These are phyloP conservation scores for Pseudotriccus pelzelni DNA, from an alignment of 2,797 vertebrate genomes.

Conservation along the genomic window DNA sequence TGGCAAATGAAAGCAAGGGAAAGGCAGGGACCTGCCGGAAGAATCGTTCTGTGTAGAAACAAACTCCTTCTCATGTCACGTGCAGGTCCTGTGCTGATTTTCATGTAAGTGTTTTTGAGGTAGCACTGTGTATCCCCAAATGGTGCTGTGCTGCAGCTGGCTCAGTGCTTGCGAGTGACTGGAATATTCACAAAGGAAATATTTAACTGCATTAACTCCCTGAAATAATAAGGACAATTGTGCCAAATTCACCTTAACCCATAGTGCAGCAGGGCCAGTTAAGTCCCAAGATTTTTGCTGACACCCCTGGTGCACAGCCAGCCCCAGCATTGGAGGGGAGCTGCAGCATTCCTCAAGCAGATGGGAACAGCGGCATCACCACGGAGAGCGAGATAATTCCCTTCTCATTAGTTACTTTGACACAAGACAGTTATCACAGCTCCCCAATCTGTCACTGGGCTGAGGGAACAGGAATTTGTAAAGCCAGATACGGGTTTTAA, in stretches of 20 bases:
- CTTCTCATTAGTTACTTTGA: slow-evolving; percentile 36
- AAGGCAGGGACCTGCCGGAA: neutral
- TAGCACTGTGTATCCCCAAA: neutral
- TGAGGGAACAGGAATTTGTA: neutral
- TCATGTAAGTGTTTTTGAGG: neutral
- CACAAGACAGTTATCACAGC: slow-evolving; percentile 24
- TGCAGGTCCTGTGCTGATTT: neutral
- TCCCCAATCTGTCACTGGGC: neutral
- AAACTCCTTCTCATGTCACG: neutral
- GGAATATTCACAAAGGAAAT: neutral
- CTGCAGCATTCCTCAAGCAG: neutral
- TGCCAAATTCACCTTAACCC: neutral
- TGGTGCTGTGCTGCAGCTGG: neutral
- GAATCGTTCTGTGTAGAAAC: neutral
- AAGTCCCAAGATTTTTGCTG: neutral
- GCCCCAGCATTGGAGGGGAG: accelerated
- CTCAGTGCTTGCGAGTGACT: neutral
- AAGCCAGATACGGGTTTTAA: neutral
- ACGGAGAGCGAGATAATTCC: neutral
- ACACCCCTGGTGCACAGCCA: accelerated
- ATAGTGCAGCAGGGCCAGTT: neutral
- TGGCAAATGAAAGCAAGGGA: neutral
- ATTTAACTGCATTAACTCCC: neutral
- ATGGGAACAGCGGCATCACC: neutral
- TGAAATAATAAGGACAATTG: neutral